Evolutionary conservation across 2,888 invertebrate genomes (phyloP).

Genomic region (Hyposoter didymator): DNA sequence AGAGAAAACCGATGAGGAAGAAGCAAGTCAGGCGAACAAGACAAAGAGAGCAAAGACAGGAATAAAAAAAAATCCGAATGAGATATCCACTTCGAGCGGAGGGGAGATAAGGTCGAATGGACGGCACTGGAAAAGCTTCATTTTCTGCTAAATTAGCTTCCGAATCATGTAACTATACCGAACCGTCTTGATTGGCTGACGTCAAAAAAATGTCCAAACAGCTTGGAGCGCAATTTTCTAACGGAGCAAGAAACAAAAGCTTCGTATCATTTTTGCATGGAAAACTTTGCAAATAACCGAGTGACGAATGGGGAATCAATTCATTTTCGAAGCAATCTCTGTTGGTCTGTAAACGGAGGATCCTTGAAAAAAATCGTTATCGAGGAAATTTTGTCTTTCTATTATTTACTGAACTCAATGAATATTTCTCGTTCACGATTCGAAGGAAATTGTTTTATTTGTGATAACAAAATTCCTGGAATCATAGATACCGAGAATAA

Average conservation of each 20-base stretch:
- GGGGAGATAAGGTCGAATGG: background rate
- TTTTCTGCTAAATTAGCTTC: conserved; percentile 4
- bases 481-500: no score
- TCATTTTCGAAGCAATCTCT: no score
- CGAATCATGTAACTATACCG: background rate
- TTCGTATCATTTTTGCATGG: background rate
- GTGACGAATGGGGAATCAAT: background rate
- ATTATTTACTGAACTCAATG: no score
- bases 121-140: background rate
- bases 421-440: no score
- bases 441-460: no score
- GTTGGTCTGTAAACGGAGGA: no score
- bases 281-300: background rate
- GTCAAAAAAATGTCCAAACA: background rate
- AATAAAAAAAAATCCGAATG: background rate
- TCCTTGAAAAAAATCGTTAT: no score
- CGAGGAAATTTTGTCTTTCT: no score
- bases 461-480: no score
- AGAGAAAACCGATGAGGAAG: background rate
- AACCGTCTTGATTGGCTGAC: background rate
- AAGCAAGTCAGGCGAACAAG: conserved; percentile 13
- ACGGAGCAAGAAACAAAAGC: background rate
- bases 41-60: conserved; percentile 17
- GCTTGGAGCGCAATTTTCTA: background rate
- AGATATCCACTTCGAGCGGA: conserved; percentile 5